Percentiles rank a stretch among this genome's conserved stretches.
Conservation (phyloP, 1,140 invertebrate species). For the Charaxes varanes region DNA sequence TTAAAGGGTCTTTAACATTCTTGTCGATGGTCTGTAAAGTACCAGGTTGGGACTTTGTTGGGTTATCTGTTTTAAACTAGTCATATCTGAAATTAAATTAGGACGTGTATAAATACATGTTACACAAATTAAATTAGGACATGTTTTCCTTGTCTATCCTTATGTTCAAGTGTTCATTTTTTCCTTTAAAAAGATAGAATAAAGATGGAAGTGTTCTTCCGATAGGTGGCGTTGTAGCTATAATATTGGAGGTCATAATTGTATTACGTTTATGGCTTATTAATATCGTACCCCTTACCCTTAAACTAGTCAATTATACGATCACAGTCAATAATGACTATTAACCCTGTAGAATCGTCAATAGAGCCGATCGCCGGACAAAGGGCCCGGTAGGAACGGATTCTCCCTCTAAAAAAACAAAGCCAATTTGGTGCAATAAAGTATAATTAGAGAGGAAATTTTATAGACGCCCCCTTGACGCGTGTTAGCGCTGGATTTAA, state of each 20-base stretch:
- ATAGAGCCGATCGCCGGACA: slow-evolving; percentile 54
- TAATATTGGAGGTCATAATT: slow-evolving; percentile 19
- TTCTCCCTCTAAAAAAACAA: slow-evolving; percentile 56
- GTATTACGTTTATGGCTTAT: slow-evolving; percentile 24
- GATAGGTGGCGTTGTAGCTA: no score
- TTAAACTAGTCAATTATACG: slow-evolving; percentile 61
- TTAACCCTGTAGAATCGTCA: slow-evolving; percentile 70
- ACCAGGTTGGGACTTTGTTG: no score
- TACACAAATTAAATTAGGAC: no score
- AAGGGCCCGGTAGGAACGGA: slow-evolving; percentile 47
- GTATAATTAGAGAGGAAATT: slow-evolving; percentile 68
- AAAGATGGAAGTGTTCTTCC: no score
- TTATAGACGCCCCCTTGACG: slow-evolving; percentile 56
- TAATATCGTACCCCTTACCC: slow-evolving; percentile 25
- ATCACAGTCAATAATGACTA: slow-evolving; percentile 66
- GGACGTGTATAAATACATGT: no score
- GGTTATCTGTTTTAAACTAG: no score
- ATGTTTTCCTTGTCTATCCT: no score
- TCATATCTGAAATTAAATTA: no score
- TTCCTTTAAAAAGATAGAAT: no score
- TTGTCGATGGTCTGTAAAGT: no score
- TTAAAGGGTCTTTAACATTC: no score
- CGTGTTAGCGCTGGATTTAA: slow-evolving; percentile 46
- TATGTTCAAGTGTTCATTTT: no score
- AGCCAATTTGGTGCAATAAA: slow-evolving; percentile 65